phyloP scores from a whole-genome alignment of 1,140 invertebrate species.

The Pseudomyrmex concolor region DNA sequence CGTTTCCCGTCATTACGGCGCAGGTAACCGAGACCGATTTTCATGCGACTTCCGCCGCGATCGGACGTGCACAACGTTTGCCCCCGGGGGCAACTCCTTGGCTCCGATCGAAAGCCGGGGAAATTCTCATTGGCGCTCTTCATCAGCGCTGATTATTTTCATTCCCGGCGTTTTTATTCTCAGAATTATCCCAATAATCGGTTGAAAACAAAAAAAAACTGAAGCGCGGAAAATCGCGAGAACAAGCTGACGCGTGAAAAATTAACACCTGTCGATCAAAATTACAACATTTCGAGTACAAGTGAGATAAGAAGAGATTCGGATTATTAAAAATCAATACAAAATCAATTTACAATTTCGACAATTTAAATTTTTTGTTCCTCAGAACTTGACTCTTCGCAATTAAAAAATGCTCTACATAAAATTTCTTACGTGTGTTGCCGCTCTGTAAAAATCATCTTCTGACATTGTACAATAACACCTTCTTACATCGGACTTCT shows the following conservation, averaged over 20 bases:
- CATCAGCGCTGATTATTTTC: slow-evolving; percentile 7
- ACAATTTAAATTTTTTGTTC: too few relatives aligned
- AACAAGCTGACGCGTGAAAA: slow-evolving; percentile 6
- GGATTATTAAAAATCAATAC: too few relatives aligned
- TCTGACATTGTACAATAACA: neutral
- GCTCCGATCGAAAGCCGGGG: slow-evolving; percentile 50
- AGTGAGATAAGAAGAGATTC: neutral
- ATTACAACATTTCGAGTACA: neutral
- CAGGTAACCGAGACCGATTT: slow-evolving; percentile 83
- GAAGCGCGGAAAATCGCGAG: neutral
- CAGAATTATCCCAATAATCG: neutral
- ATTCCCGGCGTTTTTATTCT: neutral
- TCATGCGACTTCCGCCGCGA: slow-evolving; percentile 80
- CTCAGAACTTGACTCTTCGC: too few relatives aligned
- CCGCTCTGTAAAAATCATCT: too few relatives aligned
- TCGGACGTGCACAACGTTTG: slow-evolving; percentile 46
- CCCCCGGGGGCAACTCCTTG: slow-evolving; percentile 35
- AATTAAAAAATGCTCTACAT: too few relatives aligned
- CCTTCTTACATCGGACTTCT: neutral
- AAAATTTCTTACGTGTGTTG: too few relatives aligned
- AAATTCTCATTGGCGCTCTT: slow-evolving; percentile 31
- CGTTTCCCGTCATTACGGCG: slow-evolving; percentile 81
- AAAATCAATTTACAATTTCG: too few relatives aligned
- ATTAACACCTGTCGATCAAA: neutral
- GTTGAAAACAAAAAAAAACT: too few relatives aligned